Evolutionary conservation across 35 echinoderm and acorn worm genomes (phyloP).

Genomic region (Heliocidaris tuberculata): DNA sequence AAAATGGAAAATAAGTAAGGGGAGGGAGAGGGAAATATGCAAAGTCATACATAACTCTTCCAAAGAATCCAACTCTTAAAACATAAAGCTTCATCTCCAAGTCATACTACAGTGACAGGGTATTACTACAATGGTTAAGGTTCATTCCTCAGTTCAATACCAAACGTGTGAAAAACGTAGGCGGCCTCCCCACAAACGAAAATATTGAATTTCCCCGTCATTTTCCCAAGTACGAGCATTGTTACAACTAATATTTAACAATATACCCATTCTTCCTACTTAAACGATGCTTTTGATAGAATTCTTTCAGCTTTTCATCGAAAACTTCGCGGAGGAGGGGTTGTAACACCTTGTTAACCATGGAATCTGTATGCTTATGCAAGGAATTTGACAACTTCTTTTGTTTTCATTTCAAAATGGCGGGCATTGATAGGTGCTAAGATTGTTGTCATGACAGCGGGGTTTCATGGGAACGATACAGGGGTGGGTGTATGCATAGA

Average conservation of each 20-base stretch:
- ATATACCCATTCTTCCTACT: not conserved
- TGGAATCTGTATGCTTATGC: not conserved
- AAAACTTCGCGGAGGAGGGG: constrained; percentile 3
- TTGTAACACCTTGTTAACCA: not conserved
- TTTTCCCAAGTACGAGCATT: not conserved
- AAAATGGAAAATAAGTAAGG: not conserved
- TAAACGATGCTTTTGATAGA: not conserved
- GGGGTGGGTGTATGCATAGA: not conserved
- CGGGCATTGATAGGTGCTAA: not conserved
- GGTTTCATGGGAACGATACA: not conserved
- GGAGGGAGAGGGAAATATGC: not conserved
- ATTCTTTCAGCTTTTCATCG: not conserved
- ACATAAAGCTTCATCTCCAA: not conserved
- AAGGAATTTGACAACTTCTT: constrained; percentile 18
- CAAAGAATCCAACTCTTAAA: not conserved
- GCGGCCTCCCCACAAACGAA: not conserved
- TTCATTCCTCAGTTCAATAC: not conserved
- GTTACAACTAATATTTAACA: not conserved
- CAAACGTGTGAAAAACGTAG: constrained; percentile 8
- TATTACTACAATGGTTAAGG: not conserved
- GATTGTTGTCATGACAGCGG: constrained; percentile 13
- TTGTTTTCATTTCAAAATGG: constrained; percentile 11
- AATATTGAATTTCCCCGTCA: not conserved
- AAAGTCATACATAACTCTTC: not conserved
- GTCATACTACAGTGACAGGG: not conserved